These are phyloP conservation scores for Panthera uncia DNA, from an alignment of 2,113 vertebrate species.

Conservation along the genomic window DNA sequence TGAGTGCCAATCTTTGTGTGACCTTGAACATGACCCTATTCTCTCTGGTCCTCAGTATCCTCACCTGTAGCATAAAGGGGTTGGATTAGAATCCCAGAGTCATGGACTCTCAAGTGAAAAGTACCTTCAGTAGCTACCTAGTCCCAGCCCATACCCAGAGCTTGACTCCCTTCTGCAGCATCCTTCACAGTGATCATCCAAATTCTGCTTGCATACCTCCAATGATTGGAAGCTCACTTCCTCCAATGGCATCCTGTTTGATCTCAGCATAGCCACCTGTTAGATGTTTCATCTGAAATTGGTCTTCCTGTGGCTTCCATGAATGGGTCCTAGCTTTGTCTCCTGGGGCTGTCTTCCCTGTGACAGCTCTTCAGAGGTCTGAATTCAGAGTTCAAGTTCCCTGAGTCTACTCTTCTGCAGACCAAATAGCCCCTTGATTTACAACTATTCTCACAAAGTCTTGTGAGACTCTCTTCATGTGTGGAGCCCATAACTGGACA, in stretches of 20 bases:
- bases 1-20: background rate
- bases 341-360: background rate
- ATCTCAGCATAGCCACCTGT: background rate
- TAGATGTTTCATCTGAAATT: slow-evolving; percentile 15
- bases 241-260: background rate
- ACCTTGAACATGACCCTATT: background rate
- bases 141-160: background rate
- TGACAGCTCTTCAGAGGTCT: background rate
- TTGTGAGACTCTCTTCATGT: background rate
- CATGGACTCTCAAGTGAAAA: background rate
- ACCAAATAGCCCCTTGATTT: background rate
- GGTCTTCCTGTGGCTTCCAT: background rate
- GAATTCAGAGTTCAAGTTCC: background rate
- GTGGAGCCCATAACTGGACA: background rate
- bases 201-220: background rate
- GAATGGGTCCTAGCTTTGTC: background rate
- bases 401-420: background rate
- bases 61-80: background rate
- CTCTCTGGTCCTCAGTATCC: background rate
- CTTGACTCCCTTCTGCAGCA: background rate
- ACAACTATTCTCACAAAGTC: background rate
- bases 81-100: background rate
- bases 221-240: background rate
- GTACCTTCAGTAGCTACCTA: background rate
- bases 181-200: background rate